These are phyloP conservation scores for Semaprochilodus insignis DNA, from an alignment of 2,797 vertebrate species.

Conservation along the genomic window DNA sequence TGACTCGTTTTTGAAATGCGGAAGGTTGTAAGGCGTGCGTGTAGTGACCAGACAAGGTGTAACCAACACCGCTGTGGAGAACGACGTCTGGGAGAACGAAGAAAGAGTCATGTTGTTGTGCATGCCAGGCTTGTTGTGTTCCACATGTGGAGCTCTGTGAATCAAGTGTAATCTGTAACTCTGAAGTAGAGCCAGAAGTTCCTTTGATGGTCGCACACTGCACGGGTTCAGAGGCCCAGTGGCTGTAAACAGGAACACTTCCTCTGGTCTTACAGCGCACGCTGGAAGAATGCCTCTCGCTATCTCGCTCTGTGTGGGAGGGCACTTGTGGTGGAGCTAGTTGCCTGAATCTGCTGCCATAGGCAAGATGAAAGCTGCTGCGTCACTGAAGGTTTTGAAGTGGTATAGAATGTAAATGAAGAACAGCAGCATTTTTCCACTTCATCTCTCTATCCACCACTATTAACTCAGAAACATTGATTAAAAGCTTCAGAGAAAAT, in stretches of 20 bases:
- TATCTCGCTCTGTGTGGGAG: not conserved
- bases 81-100: not conserved
- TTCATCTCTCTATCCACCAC: too few relatives aligned
- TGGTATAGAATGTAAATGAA: not conserved
- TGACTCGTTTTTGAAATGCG: constrained; percentile 1
- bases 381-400: not conserved
- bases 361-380: not conserved
- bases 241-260: not conserved
- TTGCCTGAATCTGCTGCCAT: not conserved
- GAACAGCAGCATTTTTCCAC: not conserved
- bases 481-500: too few relatives aligned
- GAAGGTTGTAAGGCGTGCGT: not conserved
- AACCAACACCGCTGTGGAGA: not conserved
- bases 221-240: not conserved
- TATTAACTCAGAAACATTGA: too few relatives aligned
- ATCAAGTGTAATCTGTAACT: not conserved
- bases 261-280: not conserved
- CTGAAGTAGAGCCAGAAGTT: not conserved
- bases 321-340: not conserved
- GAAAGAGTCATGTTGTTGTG: not conserved
- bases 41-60: constrained; percentile 6
- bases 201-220: not conserved
- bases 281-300: not conserved
- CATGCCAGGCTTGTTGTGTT: not conserved
- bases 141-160: not conserved